Conservation (phyloP, 2,888 invertebrate species). For the Meiosimyza platycephala region DNA sequence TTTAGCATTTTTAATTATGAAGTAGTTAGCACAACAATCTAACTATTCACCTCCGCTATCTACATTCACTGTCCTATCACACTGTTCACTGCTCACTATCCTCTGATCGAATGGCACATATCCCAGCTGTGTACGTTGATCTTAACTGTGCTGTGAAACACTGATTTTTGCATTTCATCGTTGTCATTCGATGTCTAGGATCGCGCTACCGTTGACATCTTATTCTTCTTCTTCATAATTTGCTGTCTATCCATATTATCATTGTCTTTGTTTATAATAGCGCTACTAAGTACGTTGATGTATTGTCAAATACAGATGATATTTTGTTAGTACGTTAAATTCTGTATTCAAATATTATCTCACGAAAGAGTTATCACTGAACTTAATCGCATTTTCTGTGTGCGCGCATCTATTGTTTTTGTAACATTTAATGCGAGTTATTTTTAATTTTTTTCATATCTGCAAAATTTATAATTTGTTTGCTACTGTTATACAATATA, state of each 20-base stretch:
- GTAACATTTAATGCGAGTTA: constrained; percentile 28
- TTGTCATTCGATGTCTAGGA: constrained; percentile 24
- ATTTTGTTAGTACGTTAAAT: background rate
- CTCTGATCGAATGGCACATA: constrained; percentile 52
- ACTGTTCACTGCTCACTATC: constrained; percentile 44
- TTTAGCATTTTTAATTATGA: constrained; percentile 14
- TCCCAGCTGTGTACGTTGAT: constrained; percentile 45
- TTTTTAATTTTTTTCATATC: constrained; percentile 42
- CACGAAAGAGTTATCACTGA: constrained; percentile 43
- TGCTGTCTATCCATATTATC: constrained; percentile 10
- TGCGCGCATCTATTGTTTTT: constrained; percentile 3
- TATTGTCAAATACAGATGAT: too few relatives aligned
- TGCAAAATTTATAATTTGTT: constrained; percentile 49
- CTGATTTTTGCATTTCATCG: constrained; percentile 19
- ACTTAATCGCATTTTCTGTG: constrained; percentile 38
- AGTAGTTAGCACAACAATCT: background rate
- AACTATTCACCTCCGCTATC: background rate
- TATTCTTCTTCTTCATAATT: background rate
- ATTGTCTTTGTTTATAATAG: constrained; percentile 23
- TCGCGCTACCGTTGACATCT: constrained; percentile 10
- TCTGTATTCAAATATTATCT: constrained; percentile 45
- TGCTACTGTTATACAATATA: constrained; percentile 45
- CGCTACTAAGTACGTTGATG: background rate
- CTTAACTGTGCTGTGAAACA: constrained; percentile 49
- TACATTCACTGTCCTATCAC: background rate